Conservation (phyloP, 2,113 vertebrate genomes). For the Petrocephalus microphthalmus region DNA sequence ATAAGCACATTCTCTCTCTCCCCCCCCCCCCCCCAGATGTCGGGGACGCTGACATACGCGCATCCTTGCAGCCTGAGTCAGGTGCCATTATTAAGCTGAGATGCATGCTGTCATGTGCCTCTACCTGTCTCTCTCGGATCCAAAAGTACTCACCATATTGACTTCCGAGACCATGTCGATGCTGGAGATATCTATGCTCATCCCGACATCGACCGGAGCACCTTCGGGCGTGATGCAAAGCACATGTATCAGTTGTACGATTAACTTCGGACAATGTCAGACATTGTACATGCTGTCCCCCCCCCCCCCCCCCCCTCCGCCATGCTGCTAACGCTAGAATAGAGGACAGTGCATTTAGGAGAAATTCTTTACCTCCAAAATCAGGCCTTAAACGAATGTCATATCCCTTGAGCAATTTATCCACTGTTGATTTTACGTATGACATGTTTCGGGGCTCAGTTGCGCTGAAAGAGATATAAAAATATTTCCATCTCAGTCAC, state of each 20-base stretch:
- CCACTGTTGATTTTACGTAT: slow-evolving; percentile 80
- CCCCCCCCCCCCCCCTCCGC: background rate
- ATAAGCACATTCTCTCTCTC: background rate
- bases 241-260: slow-evolving; percentile 6
- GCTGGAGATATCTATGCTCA: slow-evolving; percentile 87
- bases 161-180: slow-evolving; percentile 94
- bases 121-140: background rate
- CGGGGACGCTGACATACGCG: background rate
- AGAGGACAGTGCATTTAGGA: slow-evolving; percentile 10
- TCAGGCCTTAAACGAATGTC: slow-evolving; percentile 80
- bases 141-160: slow-evolving; percentile 82
- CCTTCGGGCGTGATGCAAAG: slow-evolving; percentile 53
- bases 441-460: slow-evolving; percentile 81
- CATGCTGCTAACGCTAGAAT: background rate
- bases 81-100: background rate
- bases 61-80: background rate
- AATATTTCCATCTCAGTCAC: slow-evolving; percentile 25
- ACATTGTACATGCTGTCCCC: background rate
- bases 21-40: background rate
- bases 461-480: slow-evolving; percentile 52
- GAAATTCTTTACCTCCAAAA: slow-evolving; percentile 71
- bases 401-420: slow-evolving; percentile 78
- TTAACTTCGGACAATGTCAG: background rate
- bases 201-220: slow-evolving; percentile 84
- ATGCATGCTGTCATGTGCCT: slow-evolving; percentile 7